Base-by-base conservation (phyloP, 2,888 invertebrate species). In the Phyllotreta cruciferae region DNA sequence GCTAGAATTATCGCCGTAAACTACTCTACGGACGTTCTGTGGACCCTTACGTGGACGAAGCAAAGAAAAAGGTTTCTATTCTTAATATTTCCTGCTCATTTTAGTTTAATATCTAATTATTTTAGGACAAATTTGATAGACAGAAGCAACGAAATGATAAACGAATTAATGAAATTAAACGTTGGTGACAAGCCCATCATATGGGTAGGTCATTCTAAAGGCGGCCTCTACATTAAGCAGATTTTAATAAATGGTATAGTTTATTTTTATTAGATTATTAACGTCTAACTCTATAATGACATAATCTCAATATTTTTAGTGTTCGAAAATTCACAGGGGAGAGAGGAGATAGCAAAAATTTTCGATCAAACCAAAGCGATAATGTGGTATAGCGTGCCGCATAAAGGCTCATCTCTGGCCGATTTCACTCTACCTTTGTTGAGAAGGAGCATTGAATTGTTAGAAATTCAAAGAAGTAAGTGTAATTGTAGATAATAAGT, bases 121-220 rank as follows among this genome's bases (percentile, higher is more conserved):
- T 80, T 34, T 78, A 90, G 89, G 69, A 82, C 86, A 2, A 85
- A 86, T 35, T 82, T 93, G 58, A 84, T 87, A 45, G 87, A 89
- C 71, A 80, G 92, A 68, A 87, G 90, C 0, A 83, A 86, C 11
- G 91, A 92, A 79, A 90, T 93, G 88, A 81, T 91, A 36, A 84
- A 86, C 2, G 84, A 86, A 67, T 78, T 89, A 11, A 77, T 87
- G 58, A 84, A 85, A 4, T 87, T 93, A 10, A 92, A 91, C 0
- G 85, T 91, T 56, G 89, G 90, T 0, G 83, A 85, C 56, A 80
- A 85, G 67, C 94, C 94, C 0, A 88, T 95, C 58, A 84, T 95
- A 10, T 95, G 94, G 92, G 91, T 95, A 3, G 89, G 89, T 0
- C 90, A 90, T 78, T 95, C 94, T 0, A 94, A 95, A 82, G 96